Conservation (phyloP, 1,140 invertebrate species). For the Aphaenogaster rudis region DNA sequence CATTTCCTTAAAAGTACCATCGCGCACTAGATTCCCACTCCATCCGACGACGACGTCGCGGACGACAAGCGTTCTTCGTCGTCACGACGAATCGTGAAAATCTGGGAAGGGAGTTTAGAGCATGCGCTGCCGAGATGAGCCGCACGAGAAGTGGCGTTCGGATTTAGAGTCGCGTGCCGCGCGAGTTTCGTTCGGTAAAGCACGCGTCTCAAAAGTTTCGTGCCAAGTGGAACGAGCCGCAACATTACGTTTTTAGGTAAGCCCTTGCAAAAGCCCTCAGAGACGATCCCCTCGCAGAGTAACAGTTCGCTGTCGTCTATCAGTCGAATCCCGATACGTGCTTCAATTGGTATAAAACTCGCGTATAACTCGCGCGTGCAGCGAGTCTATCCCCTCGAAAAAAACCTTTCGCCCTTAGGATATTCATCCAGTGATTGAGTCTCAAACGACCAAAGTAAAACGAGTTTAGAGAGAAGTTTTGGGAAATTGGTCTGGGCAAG, state of each 20-base stretch:
- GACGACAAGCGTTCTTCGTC: constrained; percentile 29
- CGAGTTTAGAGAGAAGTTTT: not conserved
- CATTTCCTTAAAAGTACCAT: not conserved
- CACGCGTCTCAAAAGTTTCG: constrained; percentile 64
- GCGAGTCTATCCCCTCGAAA: not conserved
- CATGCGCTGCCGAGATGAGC: constrained; percentile 68
- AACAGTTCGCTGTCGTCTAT: not conserved
- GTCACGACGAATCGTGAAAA: constrained; percentile 48
- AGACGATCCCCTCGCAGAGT: not conserved
- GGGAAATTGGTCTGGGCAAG: not conserved
- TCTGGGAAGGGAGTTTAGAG: constrained; percentile 65
- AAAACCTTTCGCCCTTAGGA: not conserved
- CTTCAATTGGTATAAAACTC: constrained; percentile 1
- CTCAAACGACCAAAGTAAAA: constrained; percentile 13
- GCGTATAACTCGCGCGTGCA: not conserved
- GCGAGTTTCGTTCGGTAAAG: constrained; percentile 66
- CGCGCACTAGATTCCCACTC: not conserved
- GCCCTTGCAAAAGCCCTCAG: constrained; percentile 26
- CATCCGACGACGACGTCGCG: constrained; percentile 1
- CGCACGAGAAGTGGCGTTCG: constrained; percentile 55
- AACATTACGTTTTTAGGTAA: constrained; percentile 67
- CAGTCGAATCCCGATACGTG: not conserved
- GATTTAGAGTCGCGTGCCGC: constrained; percentile 71
- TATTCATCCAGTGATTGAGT: not conserved
- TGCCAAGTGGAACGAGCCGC: constrained; percentile 47